phyloP scores from a whole-genome alignment of 2,113 vertebrate species.

The Danio rerio region DNA sequence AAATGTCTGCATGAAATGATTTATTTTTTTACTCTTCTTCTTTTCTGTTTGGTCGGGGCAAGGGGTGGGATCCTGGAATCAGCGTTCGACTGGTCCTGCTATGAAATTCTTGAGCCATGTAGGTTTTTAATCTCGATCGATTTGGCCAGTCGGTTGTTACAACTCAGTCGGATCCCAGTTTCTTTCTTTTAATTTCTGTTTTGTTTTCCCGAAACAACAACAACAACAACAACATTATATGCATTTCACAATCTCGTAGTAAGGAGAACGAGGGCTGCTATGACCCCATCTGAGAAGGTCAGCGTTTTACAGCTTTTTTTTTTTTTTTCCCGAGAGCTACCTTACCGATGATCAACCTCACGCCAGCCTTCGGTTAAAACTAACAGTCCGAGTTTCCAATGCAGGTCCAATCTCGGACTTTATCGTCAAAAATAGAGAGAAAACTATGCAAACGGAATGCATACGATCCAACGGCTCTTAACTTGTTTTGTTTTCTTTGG shows the following conservation, averaged over 20 bases:
- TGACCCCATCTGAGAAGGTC: constrained; percentile 38
- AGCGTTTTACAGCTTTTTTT: constrained; percentile 41
- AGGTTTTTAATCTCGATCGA: constrained; percentile 30
- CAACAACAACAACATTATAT: constrained; percentile 53
- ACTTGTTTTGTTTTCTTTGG: constrained; percentile 44
- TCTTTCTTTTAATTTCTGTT: constrained; percentile 35
- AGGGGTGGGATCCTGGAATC: constrained; percentile 51
- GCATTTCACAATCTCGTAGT: constrained; percentile 60
- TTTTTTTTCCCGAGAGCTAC: constrained; percentile 32
- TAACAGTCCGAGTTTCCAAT: constrained; percentile 9
- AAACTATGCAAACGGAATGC: constrained; percentile 84
- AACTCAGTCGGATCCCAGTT: constrained; percentile 50
- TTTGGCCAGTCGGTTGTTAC: constrained; percentile 51
- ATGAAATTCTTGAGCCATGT: constrained; percentile 42
- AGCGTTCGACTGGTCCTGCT: constrained; percentile 67
- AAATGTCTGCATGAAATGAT: constrained; percentile 66
- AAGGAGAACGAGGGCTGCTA: constrained; percentile 55
- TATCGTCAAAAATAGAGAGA: background rate
- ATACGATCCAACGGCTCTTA: constrained; percentile 68
- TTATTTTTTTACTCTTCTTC: constrained; percentile 60
- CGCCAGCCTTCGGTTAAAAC: constrained; percentile 28
- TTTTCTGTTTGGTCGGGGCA: constrained; percentile 40
- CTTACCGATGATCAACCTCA: constrained; percentile 44
- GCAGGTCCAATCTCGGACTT: constrained; percentile 45
- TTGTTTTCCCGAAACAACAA: constrained; percentile 7